Evolutionary conservation across 2,797 vertebrate genomes (phyloP).

Genomic region (Enteromius unitaeniatus): DNA sequence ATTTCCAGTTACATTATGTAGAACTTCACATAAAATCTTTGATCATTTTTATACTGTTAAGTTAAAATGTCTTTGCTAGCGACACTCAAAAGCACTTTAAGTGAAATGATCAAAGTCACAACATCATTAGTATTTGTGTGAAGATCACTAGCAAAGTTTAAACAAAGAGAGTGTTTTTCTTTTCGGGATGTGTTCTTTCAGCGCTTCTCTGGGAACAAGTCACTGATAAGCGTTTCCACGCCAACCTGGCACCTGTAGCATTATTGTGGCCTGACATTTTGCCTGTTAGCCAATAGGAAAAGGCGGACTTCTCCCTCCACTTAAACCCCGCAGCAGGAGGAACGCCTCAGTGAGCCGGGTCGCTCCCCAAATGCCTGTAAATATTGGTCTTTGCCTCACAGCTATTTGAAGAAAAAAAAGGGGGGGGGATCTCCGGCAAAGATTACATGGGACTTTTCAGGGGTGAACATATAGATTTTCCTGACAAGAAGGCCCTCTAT

Average conservation of each 20-base stretch:
- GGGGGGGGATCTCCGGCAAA: constrained; percentile 48
- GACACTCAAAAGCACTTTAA: neutral
- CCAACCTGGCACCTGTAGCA: constrained; percentile 69
- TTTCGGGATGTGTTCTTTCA: constrained; percentile 35
- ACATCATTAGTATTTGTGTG: neutral
- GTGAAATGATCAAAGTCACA: neutral
- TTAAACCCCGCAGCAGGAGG: constrained; percentile 57
- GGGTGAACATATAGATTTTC: constrained; percentile 83
- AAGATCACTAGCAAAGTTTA: constrained; percentile 17
- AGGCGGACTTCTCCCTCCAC: constrained; percentile 46
- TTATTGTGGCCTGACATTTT: constrained; percentile 71
- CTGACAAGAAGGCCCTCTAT: constrained; percentile 75
- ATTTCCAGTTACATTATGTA: neutral
- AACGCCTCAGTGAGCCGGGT: constrained; percentile 46
- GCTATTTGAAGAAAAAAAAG: constrained; percentile 47
- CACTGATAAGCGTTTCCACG: constrained; percentile 65
- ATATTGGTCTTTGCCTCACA: constrained; percentile 56
- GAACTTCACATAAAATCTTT: neutral
- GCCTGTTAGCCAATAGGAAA: constrained; percentile 62
- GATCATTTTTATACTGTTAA: neutral
- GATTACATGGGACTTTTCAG: constrained; percentile 75
- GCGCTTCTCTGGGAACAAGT: constrained; percentile 38
- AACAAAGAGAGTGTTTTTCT: constrained; percentile 21
- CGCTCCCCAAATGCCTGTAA: constrained; percentile 56
- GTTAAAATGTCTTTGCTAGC: neutral